Evolutionary conservation across 2,113 vertebrate species (phyloP).

Genomic region (Struthio camelus): DNA sequence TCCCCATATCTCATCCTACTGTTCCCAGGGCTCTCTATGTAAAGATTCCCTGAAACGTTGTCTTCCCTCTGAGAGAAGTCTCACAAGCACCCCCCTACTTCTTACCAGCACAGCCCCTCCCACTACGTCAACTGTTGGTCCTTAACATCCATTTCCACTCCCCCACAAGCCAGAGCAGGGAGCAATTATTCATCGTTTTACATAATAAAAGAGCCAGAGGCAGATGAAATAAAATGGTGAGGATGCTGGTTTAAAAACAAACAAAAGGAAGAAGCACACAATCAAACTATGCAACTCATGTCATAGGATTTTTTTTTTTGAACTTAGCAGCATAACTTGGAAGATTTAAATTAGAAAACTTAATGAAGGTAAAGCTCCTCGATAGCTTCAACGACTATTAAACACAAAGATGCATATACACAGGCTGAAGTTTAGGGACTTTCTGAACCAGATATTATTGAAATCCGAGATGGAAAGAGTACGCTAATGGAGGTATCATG

Average conservation of each 20-base stretch:
- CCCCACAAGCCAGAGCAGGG: not conserved
- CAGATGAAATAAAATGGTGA: not conserved
- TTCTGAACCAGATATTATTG: not conserved
- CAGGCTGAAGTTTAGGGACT: not conserved
- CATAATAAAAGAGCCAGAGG: not conserved
- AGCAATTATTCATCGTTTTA: not conserved
- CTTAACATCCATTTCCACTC: not conserved
- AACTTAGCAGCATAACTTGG: not conserved
- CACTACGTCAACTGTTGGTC: not conserved
- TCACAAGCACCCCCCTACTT: not conserved
- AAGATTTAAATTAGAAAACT: not conserved
- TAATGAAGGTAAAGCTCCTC: not conserved
- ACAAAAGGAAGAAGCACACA: not conserved
- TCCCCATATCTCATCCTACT: not conserved
- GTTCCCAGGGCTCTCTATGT: slow-evolving; percentile 22
- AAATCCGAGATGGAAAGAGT: not conserved
- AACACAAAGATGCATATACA: not conserved
- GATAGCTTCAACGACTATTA: fast-evolving
- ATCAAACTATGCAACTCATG: not conserved
- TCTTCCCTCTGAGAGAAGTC: not conserved
- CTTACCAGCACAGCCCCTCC: not conserved
- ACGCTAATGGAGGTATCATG: not conserved
- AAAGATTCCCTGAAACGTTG: not conserved
- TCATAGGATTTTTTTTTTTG: not conserved
- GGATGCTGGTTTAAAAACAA: not conserved